Base-by-base conservation (phyloP, 1,140 invertebrate species). In the Cheumatopsyche charites region DNA sequence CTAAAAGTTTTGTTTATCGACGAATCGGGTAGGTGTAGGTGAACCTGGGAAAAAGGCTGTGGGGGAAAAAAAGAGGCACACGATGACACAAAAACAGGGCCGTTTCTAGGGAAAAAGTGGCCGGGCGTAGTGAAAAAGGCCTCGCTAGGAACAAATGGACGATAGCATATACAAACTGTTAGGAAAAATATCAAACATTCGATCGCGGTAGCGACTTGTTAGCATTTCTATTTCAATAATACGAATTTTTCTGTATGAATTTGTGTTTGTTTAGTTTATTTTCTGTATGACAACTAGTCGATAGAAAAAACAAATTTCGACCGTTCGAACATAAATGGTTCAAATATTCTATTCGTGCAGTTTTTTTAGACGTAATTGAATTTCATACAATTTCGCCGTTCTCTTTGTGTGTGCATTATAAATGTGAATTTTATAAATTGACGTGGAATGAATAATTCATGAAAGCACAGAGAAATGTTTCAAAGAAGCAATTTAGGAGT, bases 1-100 rank as follows among this genome's bases (percentile, higher is more conserved):
- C 29, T 9, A 9, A 47, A 71, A 66, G 52, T 74, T 71, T 61
- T 67, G 69, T 71, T 74, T 74, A 52, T 67, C 68, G 25, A 49
- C 55, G 63, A 66, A 74, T 74, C 47, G 69, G 41, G 29, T 52
- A 55, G 36, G 58, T 62, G 6, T 36, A 15, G n/a, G 4, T 62
- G 58, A 36, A 15, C 13, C 58, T 26, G 52, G 52, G 13, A 49
- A 49, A 49, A 19, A 19, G 45, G 23, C 7, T n/a, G 23, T 11
- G 12, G 26, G 7, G 26, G 26, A 29, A 12, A 19, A 12, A 62
- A 62, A n/a, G n/a, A 15, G 26, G 19, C 26, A 12, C 13, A 6
- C 13, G 13, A 26, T 26, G 58, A 62, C 23, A 49, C 13, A 62
- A 62, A 36, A 29, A 62, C 26, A 62, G 23, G 23, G 58, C 58